Evolutionary conservation across 2,888 invertebrate species (phyloP).

Genomic region (Tenthredo scrophulariae): DNA sequence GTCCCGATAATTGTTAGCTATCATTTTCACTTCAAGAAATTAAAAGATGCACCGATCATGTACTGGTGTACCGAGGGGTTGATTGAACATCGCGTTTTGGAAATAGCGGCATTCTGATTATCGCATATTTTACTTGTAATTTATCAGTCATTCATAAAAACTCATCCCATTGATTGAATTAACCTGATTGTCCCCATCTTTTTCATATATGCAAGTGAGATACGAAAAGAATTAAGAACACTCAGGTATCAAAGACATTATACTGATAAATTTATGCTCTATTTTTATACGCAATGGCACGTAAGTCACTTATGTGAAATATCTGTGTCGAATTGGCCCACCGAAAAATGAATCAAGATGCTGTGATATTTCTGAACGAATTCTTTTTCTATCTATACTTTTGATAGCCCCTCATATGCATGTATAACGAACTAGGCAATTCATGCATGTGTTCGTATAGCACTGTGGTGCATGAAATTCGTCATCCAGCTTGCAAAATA

Average conservation of each 20-base stretch:
- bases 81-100: neutral
- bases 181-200: neutral
- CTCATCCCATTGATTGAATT: neutral
- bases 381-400: neutral
- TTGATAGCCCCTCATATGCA: neutral
- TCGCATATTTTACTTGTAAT: neutral
- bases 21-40: neutral
- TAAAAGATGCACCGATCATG: neutral
- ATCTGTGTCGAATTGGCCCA: neutral
- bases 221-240: neutral
- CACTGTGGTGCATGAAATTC: neutral
- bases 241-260: neutral
- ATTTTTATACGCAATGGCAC: neutral
- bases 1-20: neutral
- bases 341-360: neutral
- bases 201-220: neutral
- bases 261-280: neutral
- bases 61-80: neutral
- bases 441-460: neutral
- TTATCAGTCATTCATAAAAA: neutral
- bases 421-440: neutral
- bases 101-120: neutral
- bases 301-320: neutral
- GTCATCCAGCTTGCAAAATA: neutral
- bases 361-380: neutral